Evolutionary conservation across 2,113 vertebrate genomes (phyloP).

Genomic region (Deroptyus accipitrinus): DNA sequence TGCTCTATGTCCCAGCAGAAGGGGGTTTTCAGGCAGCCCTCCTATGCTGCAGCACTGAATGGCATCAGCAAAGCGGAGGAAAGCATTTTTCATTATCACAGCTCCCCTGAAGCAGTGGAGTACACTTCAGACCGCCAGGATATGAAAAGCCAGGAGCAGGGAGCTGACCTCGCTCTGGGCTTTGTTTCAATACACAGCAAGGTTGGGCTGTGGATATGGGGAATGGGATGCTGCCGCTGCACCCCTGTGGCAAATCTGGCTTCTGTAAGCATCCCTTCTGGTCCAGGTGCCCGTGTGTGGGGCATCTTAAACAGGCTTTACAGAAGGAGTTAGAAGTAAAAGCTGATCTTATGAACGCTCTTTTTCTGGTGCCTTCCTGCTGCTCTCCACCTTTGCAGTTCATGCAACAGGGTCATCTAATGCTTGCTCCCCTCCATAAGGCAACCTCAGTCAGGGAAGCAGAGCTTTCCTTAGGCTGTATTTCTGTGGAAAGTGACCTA

Average conservation of each 20-base stretch:
- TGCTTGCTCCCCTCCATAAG: background rate
- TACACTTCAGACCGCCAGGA: background rate
- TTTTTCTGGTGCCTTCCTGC: background rate
- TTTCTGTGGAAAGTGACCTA: background rate
- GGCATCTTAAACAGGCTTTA: background rate
- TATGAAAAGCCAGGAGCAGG: background rate
- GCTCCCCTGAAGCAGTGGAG: background rate
- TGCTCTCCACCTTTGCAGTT: background rate
- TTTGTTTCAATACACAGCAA: background rate
- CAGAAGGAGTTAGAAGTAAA: accelerated
- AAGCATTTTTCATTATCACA: background rate
- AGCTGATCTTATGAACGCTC: background rate
- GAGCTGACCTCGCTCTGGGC: background rate
- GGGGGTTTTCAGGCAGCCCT: background rate
- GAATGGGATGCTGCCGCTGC: background rate
- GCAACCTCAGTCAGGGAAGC: background rate
- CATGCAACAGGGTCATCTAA: background rate
- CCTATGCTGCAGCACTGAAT: background rate
- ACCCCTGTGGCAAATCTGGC: background rate
- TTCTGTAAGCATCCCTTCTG: background rate
- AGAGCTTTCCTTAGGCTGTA: background rate
- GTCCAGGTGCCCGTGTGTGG: accelerated
- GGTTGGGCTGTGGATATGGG: background rate
- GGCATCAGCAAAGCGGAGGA: background rate
- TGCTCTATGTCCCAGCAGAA: background rate